Percentiles rank a stretch among this genome's conserved stretches.
These are phyloP conservation scores for Borostomias antarcticus DNA, from an alignment of 2,797 vertebrate genomes.

Conservation along the genomic window DNA sequence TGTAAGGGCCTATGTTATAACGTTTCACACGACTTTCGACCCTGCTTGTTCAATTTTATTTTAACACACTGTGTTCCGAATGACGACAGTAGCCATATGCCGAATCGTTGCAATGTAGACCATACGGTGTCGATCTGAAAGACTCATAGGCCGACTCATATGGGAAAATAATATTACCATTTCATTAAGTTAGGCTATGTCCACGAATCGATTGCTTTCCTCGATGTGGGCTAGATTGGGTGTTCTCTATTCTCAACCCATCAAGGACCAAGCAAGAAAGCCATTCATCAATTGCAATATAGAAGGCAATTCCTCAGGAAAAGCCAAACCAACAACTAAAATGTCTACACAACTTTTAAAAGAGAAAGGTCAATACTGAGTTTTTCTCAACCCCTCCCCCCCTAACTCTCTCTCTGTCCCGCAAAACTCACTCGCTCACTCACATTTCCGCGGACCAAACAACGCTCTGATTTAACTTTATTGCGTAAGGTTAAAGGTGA, in stretches of 20 bases:
- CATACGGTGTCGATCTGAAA: too few species aligned
- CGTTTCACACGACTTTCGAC: too few species aligned
- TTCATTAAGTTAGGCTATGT: too few species aligned
- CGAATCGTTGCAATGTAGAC: too few species aligned
- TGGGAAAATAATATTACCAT: too few species aligned
- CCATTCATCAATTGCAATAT: neutral
- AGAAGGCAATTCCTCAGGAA: neutral
- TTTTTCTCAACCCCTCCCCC: constrained; percentile 10
- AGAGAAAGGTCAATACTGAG: constrained; percentile 12
- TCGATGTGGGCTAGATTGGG: too few species aligned
- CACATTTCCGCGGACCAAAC: constrained; percentile 42
- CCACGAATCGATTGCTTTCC: too few species aligned
- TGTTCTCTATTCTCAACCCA: too few species aligned
- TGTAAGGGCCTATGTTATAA: neutral
- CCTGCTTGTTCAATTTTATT: too few species aligned
- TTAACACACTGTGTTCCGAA: too few species aligned
- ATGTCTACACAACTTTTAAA: neutral
- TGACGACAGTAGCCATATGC: too few species aligned
- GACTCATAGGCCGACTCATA: too few species aligned
- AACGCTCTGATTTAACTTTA: constrained; percentile 64
- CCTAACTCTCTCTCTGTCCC: constrained; percentile 3
- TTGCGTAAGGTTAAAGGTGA: constrained; percentile 75
- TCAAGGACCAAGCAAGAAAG: neutral
- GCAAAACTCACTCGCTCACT: constrained; percentile 11
- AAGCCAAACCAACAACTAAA: neutral